These are phyloP conservation scores for Yponomeuta cagnagella DNA, from an alignment of 2,888 invertebrate species.

Conservation along the genomic window DNA sequence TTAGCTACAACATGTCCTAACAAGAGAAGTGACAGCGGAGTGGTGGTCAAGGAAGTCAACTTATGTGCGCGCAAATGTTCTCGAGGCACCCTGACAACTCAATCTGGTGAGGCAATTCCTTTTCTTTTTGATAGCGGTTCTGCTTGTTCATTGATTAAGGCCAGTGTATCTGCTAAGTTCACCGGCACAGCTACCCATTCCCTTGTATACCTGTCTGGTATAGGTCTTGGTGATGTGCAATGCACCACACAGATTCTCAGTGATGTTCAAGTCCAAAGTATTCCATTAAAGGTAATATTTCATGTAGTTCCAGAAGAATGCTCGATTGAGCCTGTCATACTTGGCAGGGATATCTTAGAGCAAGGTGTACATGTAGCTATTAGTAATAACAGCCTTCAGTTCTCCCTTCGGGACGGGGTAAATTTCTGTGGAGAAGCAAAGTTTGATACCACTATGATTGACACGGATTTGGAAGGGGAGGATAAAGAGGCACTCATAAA, in stretches of 20 bases:
- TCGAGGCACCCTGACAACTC: neutral
- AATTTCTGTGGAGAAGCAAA: neutral
- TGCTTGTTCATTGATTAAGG: constrained; percentile 24
- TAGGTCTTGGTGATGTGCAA: constrained; percentile 14
- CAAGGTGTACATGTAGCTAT: constrained; percentile 13
- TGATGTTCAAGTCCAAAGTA: neutral
- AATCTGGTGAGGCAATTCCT: constrained; percentile 23
- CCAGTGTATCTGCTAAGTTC: constrained; percentile 20
- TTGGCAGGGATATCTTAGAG: constrained; percentile 16
- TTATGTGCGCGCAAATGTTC: neutral
- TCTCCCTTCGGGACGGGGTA: neutral
- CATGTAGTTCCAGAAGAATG: constrained; percentile 11
- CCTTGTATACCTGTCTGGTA: constrained; percentile 19
- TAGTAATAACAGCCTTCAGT: neutral
- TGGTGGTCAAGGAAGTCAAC: constrained; percentile 15
- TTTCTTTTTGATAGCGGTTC: constrained; percentile 27
- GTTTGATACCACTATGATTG: neutral
- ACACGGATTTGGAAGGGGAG: constrained; percentile 15
- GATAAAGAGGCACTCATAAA: constrained; percentile 2
- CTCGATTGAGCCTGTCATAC: neutral
- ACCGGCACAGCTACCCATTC: constrained; percentile 18
- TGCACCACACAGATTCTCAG: constrained; percentile 12
- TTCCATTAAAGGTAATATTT: neutral
- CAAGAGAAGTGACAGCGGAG: neutral
- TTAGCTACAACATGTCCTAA: constrained; percentile 12